A percentile compares a stretch with the other conserved stretches of the same genome.
Evolutionary conservation across 2,888 invertebrate species (phyloP).

Genomic region (Euclidia mi): DNA sequence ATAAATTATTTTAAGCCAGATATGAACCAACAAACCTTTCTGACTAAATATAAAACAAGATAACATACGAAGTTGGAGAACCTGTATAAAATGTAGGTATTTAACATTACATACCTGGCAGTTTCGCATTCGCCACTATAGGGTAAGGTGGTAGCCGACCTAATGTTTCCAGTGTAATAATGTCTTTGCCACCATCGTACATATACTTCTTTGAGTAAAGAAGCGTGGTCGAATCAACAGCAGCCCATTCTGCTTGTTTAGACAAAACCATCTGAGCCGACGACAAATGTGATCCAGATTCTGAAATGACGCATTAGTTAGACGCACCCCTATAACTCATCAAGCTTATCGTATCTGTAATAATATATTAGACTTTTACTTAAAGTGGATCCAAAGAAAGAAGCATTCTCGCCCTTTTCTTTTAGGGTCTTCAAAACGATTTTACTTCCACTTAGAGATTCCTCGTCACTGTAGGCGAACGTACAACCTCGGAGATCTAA

Average conservation of each 20-base stretch:
- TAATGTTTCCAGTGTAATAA: slow-evolving; percentile 90
- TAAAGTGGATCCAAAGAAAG: slow-evolving; percentile 90
- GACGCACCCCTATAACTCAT: background rate
- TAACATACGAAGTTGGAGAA: background rate
- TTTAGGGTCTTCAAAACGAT: slow-evolving; percentile 87
- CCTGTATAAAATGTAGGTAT: background rate
- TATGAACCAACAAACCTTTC: too few species aligned
- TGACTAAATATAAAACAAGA: slow-evolving; percentile 6
- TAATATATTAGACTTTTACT: slow-evolving; percentile 68
- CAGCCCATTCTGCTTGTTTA: slow-evolving; percentile 91
- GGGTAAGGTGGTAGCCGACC: slow-evolving; percentile 93
- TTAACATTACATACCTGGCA: slow-evolving; percentile 83
- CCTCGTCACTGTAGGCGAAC: slow-evolving; percentile 88
- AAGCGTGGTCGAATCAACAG: slow-evolving; percentile 91
- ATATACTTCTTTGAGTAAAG: slow-evolving; percentile 87
- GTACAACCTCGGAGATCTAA: slow-evolving; percentile 89
- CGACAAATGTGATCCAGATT: slow-evolving; percentile 90
- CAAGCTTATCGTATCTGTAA: background rate
- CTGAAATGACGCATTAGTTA: slow-evolving; percentile 63
- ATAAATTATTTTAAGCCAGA: too few species aligned
- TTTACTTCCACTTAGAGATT: slow-evolving; percentile 89
- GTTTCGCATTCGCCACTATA: slow-evolving; percentile 89
- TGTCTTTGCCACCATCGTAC: slow-evolving; percentile 89
- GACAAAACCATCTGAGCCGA: slow-evolving; percentile 91
- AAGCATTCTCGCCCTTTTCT: slow-evolving; percentile 90